Base-by-base conservation (phyloP, 2,797 vertebrate species). In the Pachyuromys duprasi region DNA sequence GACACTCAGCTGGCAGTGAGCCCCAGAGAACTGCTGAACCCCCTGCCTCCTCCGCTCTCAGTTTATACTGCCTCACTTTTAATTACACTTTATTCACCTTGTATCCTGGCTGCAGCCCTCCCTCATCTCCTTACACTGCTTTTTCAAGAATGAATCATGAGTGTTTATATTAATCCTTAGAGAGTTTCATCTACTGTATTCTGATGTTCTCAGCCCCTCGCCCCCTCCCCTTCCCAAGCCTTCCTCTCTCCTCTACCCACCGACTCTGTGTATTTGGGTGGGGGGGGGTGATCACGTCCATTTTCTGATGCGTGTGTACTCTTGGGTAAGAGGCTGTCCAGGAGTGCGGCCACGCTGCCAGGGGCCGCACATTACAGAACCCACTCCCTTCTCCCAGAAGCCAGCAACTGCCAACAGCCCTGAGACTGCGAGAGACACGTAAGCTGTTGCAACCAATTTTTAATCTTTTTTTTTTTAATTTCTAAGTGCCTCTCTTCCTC, bases 381-480 rank as follows among this genome's bases (percentile, higher is more conserved):
- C 26, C 31, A 9, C 45, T 69, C 63, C 9, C 36, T 17, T 49
- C 28, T 67, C 63, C 22, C 28, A 2, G 12, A 86, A 67, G 20
- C 82, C 22, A 17, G 14, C 3, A 4, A 14, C 67, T n/a, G 31
- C 11, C 31, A 76, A 36, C 20, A 53, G 82, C 22, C 63, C n/a
- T 53, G 63, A 24, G 12, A 53, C 5, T 53, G 20, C 8, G 4
- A 9, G n/a, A 69, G 42, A 53, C 63, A 53, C 53, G 63, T 3
- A 53, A 15, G 42, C 63, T 53, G 63, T 55, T 33, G 94, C 60
- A 65, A n/a, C 74, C 67, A 14, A 93, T 97, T 96, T 97, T 95
- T 49, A 49, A 42, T 28, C 26, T 74, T 26, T 26, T 5, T 96
- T 95, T 95, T 86, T 55, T 82, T 86, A 96, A 92, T 60, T 94